Base-by-base conservation (phyloP, 2,113 vertebrate species). In the Amblyornis subalaris region DNA sequence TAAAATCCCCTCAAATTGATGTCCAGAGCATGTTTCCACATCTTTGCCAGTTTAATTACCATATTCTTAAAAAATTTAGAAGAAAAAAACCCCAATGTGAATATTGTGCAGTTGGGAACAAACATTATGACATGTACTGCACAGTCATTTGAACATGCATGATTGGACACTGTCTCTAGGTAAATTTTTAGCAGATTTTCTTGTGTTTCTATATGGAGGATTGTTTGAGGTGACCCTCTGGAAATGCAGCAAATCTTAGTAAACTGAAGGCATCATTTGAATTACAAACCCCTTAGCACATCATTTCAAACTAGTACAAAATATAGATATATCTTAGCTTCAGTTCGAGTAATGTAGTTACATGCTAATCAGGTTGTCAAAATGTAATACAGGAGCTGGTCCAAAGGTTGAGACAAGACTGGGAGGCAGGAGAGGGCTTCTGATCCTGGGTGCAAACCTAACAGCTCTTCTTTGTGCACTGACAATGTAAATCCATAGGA, bases 281-380 rank as follows among this genome's bases (percentile, higher is more conserved):
- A 96, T 92, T 85, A 65, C 45, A 85, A 83, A 88, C 26, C 50
- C 79, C 50, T 94, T 48, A 76, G 79, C 40, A 90, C 71, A 82
- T 26, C 4, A 71, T 64, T 89, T 64, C 57, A 71, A 69, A 75
- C 57, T 57, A 74, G 69, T 70, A 85, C 18, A 87, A 94, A 91
- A 89, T 66, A 48, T 7, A 84, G 48, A 40, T 54, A 25, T 38
- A 71, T 33, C 53, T 87, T 70, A 47, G 67, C 47, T 73, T 73
- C 57, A 90, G 31, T 64, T 82, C 36, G 51, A 65, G 50, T 48
- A 74, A 89, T 21, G 53, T 25, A 88, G 78, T 61, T 79, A 65
- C 40, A 75, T 61, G 61, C 31, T 89, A 87, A 96, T 78, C 45
- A 79, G 71, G 58, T 35, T 91, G 58, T 88, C 74, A 94, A 79